Evolutionary conservation across 2,797 vertebrate species (phyloP).

Genomic region (Falco concolor): DNA sequence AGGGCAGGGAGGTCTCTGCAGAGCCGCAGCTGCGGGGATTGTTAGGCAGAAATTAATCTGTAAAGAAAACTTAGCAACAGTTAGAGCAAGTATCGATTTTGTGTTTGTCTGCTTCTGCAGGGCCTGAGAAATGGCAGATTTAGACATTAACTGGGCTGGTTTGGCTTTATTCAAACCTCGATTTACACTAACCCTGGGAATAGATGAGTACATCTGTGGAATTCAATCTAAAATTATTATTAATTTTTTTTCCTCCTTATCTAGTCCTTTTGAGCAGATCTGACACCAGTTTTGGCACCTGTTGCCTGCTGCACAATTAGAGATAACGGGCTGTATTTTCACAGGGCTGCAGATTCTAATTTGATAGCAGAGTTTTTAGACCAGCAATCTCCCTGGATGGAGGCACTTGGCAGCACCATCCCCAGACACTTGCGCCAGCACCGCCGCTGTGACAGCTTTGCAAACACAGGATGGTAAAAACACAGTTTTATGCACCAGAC

Average conservation of each 20-base stretch:
- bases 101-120: neutral
- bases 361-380: neutral
- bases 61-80: constrained; percentile 5
- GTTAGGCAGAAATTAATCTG: constrained; percentile 3
- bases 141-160: neutral
- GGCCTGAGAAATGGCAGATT: neutral
- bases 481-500: neutral
- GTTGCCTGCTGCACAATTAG: neutral
- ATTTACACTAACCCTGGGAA: constrained; percentile 14
- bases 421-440: rapidly evolving
- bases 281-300: neutral
- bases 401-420: neutral
- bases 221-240: neutral
- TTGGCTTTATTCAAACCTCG: neutral
- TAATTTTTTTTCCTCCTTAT: neutral
- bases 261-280: neutral
- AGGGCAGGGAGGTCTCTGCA: neutral
- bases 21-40: neutral
- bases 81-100: constrained; percentile 32
- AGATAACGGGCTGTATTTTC: neutral
- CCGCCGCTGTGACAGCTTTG: neutral
- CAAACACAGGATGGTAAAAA: neutral
- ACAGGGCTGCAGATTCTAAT: neutral
- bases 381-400: neutral
- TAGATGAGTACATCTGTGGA: neutral